Evolutionary conservation across 2,113 vertebrate species (phyloP).

Genomic region (Brachypteracias leptosomus): DNA sequence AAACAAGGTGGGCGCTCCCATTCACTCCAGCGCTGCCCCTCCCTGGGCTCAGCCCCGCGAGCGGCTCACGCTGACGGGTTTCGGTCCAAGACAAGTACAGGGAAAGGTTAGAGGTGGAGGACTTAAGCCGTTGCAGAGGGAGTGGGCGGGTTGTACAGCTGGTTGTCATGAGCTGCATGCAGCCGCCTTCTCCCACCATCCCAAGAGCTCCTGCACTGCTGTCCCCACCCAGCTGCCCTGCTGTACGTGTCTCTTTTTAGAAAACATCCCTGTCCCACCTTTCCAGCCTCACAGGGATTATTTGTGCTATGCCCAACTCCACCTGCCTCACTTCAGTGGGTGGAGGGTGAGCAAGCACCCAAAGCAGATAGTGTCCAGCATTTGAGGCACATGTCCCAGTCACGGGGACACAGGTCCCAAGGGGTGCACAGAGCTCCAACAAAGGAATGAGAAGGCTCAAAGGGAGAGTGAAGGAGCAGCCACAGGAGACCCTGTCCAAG

Average conservation of each 20-base stretch:
- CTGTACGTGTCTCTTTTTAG: fast-evolving
- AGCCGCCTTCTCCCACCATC: neutral
- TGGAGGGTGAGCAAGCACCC: neutral
- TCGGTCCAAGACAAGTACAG: neutral
- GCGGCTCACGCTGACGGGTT: neutral
- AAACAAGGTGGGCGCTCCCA: neutral
- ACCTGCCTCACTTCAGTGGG: fast-evolving
- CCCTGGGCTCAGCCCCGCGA: neutral
- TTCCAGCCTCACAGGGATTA: neutral
- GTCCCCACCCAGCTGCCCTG: neutral
- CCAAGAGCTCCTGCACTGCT: neutral
- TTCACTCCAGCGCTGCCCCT: constrained; percentile 1
- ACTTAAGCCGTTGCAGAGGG: neutral
- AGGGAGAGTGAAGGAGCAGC: neutral
- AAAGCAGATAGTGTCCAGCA: fast-evolving
- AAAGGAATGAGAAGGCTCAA: neutral
- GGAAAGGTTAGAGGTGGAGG: neutral
- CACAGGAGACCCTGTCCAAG: fast-evolving
- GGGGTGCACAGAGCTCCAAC: neutral
- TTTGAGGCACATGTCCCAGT: fast-evolving
- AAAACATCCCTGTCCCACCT: neutral
- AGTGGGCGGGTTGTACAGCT: neutral
- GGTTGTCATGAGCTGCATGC: neutral
- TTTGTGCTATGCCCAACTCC: neutral
- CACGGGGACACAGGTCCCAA: fast-evolving